A percentile compares a stretch with the other conserved stretches of the same genome.
Evolutionary conservation across 2,113 vertebrate genomes (phyloP).

Genomic region (Chamaetylas fuelleborni): DNA sequence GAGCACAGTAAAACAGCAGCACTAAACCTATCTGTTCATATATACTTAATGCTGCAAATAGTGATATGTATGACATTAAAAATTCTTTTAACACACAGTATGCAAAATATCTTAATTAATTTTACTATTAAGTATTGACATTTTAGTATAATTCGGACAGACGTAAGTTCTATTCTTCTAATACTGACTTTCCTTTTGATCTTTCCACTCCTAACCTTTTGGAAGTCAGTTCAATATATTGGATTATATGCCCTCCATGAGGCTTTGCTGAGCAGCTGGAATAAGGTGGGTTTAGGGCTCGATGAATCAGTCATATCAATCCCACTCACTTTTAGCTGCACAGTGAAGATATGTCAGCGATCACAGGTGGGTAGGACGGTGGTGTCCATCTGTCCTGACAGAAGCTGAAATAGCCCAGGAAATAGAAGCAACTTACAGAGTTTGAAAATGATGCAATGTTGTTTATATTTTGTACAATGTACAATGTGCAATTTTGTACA

Average conservation of each 20-base stretch:
- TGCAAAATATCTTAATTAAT: not conserved
- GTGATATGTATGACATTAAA: not conserved
- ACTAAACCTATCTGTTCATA: not conserved
- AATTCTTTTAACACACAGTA: not conserved
- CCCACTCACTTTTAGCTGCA: not conserved
- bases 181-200: not conserved
- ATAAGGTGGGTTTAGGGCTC: not conserved
- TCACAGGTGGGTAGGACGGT: not conserved
- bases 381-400: not conserved
- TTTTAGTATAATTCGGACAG: not conserved
- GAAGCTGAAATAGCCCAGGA: not conserved
- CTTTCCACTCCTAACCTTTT: not conserved
- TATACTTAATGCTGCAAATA: not conserved
- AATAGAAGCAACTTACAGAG: not conserved
- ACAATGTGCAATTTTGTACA: not conserved
- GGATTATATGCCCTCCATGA: not conserved
- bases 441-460: not conserved
- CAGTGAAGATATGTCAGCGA: rapidly evolving
- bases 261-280: not conserved
- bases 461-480: not conserved
- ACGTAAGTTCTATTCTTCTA: not conserved
- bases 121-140: not conserved
- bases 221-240: not conserved
- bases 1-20: not conserved
- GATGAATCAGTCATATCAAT: not conserved